Percentiles rank a stretch among this genome's conserved stretches.
Conservation (phyloP, 2,888 invertebrate species). For the Meteorus cinctellus region DNA sequence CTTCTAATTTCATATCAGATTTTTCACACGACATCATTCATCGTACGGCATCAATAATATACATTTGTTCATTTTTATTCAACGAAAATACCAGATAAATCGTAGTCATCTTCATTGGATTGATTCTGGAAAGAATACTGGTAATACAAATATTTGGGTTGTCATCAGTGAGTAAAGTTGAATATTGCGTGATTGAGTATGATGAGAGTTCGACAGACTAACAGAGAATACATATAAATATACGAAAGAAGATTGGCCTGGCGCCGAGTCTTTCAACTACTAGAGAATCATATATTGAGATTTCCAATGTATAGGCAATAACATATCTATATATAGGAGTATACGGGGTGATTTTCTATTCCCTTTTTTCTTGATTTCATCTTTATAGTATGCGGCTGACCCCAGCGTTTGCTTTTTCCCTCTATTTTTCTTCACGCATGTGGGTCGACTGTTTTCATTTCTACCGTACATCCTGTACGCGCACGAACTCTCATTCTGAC, state of each 20-base stretch:
- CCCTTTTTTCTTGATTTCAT: conserved; percentile 27
- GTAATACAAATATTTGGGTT: background rate
- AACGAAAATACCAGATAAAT: background rate
- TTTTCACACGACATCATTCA: background rate
- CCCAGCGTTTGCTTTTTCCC: conserved; percentile 16
- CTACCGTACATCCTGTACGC: conserved; percentile 53
- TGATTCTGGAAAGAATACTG: background rate
- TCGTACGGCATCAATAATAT: background rate
- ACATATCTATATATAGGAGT: background rate
- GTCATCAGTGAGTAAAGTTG: background rate
- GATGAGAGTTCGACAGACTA: background rate
- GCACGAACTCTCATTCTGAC: conserved; percentile 57
- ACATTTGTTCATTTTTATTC: background rate
- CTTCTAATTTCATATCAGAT: too few species aligned
- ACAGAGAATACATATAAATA: background rate
- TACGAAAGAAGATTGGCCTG: conserved; percentile 25
- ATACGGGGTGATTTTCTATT: background rate
- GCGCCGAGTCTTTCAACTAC: conserved; percentile 29
- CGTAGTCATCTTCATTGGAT: background rate
- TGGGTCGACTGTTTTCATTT: conserved; percentile 60
- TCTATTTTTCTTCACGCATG: conserved; percentile 44
- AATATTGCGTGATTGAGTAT: background rate
- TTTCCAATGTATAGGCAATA: background rate
- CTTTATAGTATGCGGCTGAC: conserved; percentile 23
- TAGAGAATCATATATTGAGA: background rate